Evolutionary conservation across 1,140 invertebrate genomes (phyloP), one percentile per base, ranked within the genome.

Genomic region (Lucilia sericata): DNA sequence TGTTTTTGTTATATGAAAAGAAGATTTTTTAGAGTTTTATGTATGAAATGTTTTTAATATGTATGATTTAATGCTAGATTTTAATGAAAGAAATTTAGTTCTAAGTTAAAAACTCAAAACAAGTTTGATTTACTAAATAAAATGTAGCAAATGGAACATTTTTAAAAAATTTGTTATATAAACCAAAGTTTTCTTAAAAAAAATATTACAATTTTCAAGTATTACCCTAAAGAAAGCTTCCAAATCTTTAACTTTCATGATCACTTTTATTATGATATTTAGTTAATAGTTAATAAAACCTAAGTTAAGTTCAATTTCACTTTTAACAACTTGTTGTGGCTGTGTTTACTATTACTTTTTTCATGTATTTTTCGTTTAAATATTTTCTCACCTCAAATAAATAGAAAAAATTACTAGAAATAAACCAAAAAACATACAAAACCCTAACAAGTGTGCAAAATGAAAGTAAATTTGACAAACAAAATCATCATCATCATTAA

Each of bases 381-480:
- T 60, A 60, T 60, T 60, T 60, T 60, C 55, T 60, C 55, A 60
- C 55, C n/a, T 60, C 14, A 60, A 60, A 60, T 17, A 60, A 60
- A 60, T 7, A 17, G 13, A 60, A 60, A 60, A 60, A 60, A n/a
- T 60, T 13, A 55, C 25, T 30, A 42, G 10, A 42, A 42, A 42
- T 8, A 42, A 42, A 42, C 42, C 10, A 3, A 42, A 42, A 36
- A 42, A 42, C 42, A 42, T 42, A 42, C 42, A 60, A 60, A 60
- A 7, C 14, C 55, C 7, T 17, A 60, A 60, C 17, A 60, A 60
- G 55, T 60, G 55, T 60, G 55, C 55, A 17, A 60, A 60, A 60
- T 60, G 55, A 60, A 60, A 60, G 55, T 60, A 60, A 60, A 60
- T 60, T 60, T 60, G 55, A n/a, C 55, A 60, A 17, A 60, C 55